These are phyloP conservation scores for Agriopis leucophaearia DNA, from an alignment of 2,888 invertebrate species.

Conservation along the genomic window DNA sequence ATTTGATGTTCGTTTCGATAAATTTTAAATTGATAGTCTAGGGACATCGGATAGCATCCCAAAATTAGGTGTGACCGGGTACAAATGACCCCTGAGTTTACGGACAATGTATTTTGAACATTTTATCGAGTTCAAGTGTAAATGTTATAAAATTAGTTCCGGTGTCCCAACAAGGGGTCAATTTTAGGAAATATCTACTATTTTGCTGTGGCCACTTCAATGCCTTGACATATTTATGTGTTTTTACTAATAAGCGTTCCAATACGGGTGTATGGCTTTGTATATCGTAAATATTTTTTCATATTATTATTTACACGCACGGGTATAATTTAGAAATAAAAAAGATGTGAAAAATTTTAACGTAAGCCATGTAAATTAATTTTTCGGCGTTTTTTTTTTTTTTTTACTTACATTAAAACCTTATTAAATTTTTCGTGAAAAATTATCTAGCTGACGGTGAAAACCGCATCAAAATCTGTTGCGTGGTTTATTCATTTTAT, in stretches of 20 bases:
- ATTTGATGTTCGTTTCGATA: background rate
- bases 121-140: slow-evolving; percentile 75
- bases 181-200: slow-evolving; percentile 66
- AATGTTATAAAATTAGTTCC: slow-evolving; percentile 80
- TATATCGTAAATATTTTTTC: slow-evolving; percentile 45
- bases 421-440: too few relatives aligned
- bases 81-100: slow-evolving; percentile 77
- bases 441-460: too few relatives aligned
- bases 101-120: slow-evolving; percentile 83
- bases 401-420: too few relatives aligned
- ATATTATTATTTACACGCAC: too few relatives aligned
- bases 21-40: slow-evolving; percentile 12
- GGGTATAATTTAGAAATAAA: too few relatives aligned
- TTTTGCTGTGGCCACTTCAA: slow-evolving; percentile 65
- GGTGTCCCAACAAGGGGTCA: slow-evolving; percentile 75
- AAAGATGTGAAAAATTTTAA: too few relatives aligned
- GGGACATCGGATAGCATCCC: slow-evolving; percentile 5
- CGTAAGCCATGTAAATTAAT: too few relatives aligned
- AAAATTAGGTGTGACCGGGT: slow-evolving; percentile 74
- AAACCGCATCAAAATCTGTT: too few relatives aligned
- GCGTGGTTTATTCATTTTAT: too few relatives aligned
- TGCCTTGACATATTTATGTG: slow-evolving; percentile 73
- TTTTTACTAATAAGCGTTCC: slow-evolving; percentile 63
- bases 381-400: too few relatives aligned
- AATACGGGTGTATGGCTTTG: slow-evolving; percentile 64